phyloP scores from a whole-genome alignment of 2,113 vertebrate genomes.

The Ageneiosus marmoratus region DNA sequence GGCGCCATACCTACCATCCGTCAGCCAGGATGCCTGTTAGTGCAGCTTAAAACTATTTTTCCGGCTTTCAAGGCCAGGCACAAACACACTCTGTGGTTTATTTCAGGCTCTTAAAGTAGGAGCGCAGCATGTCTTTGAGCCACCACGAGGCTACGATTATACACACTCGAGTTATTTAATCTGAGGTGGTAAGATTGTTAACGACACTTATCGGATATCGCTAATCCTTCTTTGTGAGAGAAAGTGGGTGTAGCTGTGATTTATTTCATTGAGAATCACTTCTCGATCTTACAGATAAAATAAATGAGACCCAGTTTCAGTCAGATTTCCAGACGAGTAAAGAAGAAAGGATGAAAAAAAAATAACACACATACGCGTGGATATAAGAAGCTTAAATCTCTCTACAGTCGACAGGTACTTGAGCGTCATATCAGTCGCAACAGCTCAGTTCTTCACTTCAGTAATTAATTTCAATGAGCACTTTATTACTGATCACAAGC shows the following conservation, averaged over 20 bases:
- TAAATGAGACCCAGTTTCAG: conserved; percentile 7
- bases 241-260: neutral
- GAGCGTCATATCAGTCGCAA: conserved; percentile 15
- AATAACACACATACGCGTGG: neutral
- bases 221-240: conserved; percentile 63
- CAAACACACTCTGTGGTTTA: conserved; percentile 16
- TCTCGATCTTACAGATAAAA: conserved; percentile 61
- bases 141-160: conserved; percentile 57
- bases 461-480: conserved; percentile 35
- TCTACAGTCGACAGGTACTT: conserved; percentile 31
- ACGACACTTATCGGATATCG: conserved; percentile 71
- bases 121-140: conserved; percentile 7
- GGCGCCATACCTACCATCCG: conserved; percentile 42
- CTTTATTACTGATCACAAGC: conserved; percentile 67
- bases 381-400: conserved; percentile 30
- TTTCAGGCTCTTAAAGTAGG: conserved; percentile 24
- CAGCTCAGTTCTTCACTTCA: conserved; percentile 53
- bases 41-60: conserved; percentile 30
- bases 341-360: neutral
- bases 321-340: neutral
- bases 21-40: conserved; percentile 33
- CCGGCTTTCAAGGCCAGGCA: conserved; percentile 10
- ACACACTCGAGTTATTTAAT: conserved; percentile 65
- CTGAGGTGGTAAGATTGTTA: conserved; percentile 55
- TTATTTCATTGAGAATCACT: conserved; percentile 45